phyloP scores from a whole-genome alignment of 2,888 invertebrate species.

The Drosophila pegasa region DNA sequence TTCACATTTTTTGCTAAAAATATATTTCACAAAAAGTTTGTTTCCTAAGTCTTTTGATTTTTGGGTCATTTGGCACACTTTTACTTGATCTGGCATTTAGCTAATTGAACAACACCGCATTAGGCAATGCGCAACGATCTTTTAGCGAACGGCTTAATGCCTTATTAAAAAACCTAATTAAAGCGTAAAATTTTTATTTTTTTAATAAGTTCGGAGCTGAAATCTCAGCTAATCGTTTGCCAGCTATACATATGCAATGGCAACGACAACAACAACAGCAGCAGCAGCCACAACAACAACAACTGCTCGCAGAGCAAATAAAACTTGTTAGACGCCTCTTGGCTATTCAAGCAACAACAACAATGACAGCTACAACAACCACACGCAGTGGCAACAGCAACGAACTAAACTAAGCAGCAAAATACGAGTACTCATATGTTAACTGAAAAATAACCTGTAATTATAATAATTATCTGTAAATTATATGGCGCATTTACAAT shows the following conservation, averaged over 20 bases:
- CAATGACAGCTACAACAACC: constrained; percentile 14
- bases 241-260: constrained; percentile 40
- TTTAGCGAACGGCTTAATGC: constrained; percentile 37
- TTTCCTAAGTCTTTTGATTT: constrained; percentile 4
- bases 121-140: constrained; percentile 30
- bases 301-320: constrained; percentile 29
- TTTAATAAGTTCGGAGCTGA: constrained; percentile 51
- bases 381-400: constrained; percentile 24
- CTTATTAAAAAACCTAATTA: constrained; percentile 64
- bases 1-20: no score
- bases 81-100: constrained; percentile 6
- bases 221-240: constrained; percentile 59
- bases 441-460: constrained; percentile 76
- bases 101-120: constrained; percentile 25
- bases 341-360: constrained; percentile 45
- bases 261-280: not conserved
- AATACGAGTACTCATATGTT: constrained; percentile 53
- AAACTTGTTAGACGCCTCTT: constrained; percentile 43
- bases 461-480: constrained; percentile 81
- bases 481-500: constrained; percentile 75
- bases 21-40: not conserved
- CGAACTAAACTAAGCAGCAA: constrained; percentile 16
- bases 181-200: constrained; percentile 48
- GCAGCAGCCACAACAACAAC: constrained; percentile 18
- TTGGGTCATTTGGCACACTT: not conserved